These are phyloP conservation scores for Philaethria dido DNA, from an alignment of 2,888 invertebrate species.

Conservation along the genomic window DNA sequence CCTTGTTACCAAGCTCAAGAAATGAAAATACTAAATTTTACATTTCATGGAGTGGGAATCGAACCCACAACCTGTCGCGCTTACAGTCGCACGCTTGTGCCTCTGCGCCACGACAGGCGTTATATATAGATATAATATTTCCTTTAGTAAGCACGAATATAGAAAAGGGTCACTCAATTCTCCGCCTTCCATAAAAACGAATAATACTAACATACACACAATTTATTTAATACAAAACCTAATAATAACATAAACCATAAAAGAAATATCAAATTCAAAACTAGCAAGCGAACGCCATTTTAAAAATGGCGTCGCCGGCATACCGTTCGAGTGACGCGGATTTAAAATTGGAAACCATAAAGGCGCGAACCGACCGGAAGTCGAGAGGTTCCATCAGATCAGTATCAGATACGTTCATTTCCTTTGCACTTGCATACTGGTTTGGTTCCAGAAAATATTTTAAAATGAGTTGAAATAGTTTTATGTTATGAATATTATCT, in stretches of 20 bases:
- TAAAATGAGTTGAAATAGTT: conserved; percentile 33
- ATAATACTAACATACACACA: neutral
- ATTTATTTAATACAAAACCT: neutral
- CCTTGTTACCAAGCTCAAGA: too few relatives aligned
- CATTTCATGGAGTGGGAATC: too few relatives aligned
- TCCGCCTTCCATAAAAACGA: too few relatives aligned
- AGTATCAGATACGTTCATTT: conserved; percentile 81
- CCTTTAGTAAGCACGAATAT: too few relatives aligned
- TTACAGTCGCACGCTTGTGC: too few relatives aligned
- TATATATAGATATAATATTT: too few relatives aligned
- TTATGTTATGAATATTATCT: neutral
- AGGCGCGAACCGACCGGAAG: conserved; percentile 78
- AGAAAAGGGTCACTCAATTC: too few relatives aligned
- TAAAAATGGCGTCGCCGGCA: conserved; percentile 37
- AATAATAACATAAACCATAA: neutral
- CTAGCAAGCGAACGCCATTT: conserved; percentile 46
- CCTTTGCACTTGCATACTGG: conserved; percentile 78
- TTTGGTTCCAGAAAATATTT: conserved; percentile 56
- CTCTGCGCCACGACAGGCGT: too few relatives aligned
- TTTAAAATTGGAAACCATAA: conserved; percentile 79
- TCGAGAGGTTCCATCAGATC: conserved; percentile 79
- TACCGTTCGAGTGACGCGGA: conserved; percentile 47
- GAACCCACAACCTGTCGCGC: too few relatives aligned
- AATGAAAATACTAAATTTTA: too few relatives aligned
- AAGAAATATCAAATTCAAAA: conserved; percentile 15